Conservation (phyloP, 2,888 invertebrate species). For the Chesias legatella region DNA sequence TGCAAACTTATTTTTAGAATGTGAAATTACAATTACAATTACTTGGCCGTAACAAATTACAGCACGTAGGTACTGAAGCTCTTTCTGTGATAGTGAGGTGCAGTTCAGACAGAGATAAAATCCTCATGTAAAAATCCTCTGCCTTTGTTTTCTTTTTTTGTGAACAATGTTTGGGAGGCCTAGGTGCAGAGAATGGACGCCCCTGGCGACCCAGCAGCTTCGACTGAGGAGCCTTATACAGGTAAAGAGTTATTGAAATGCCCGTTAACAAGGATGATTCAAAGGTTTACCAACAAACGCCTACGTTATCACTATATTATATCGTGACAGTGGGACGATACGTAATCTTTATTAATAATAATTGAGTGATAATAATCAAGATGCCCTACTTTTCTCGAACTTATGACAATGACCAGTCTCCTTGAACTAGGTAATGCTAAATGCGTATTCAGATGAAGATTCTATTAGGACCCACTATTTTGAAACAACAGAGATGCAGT, state of each 20-base stretch:
- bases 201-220: conserved; percentile 91
- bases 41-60: too few species aligned
- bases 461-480: too few species aligned
- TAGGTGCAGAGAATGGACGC: conserved; percentile 88
- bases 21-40: too few species aligned
- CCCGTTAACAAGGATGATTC: background rate
- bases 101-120: background rate
- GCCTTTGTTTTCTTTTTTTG: conserved; percentile 33
- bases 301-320: conserved; percentile 32
- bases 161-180: conserved; percentile 80
- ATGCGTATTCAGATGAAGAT: too few species aligned
- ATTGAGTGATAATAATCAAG: too few species aligned
- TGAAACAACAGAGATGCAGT: too few species aligned
- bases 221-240: conserved; percentile 89
- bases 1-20: too few species aligned
- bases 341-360: background rate
- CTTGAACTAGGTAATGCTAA: too few species aligned
- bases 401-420: too few species aligned
- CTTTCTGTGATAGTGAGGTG: background rate
- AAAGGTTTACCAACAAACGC: conserved; percentile 58
- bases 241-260: too few species aligned
- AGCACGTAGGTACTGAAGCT: too few species aligned
- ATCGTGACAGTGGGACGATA: background rate
- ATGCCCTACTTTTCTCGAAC: too few species aligned
- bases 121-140: background rate